Evolutionary conservation across 2,888 invertebrate genomes (phyloP).

Genomic region (Drosophila acutilabella): DNA sequence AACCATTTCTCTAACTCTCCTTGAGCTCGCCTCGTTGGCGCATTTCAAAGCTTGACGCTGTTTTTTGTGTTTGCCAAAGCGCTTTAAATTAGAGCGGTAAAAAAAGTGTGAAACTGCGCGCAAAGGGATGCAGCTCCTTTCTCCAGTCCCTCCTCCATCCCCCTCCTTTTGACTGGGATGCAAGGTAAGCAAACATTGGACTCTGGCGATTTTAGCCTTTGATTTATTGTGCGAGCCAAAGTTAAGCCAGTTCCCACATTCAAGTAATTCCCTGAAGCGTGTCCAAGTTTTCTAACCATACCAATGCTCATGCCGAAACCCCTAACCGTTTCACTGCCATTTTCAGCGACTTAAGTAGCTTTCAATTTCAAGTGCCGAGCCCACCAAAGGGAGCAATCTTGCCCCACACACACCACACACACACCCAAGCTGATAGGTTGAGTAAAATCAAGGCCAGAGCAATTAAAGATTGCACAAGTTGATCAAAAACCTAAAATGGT

Average conservation of each 20-base stretch:
- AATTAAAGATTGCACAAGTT: conserved; percentile 61
- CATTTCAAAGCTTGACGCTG: conserved; percentile 64
- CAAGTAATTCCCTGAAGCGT: conserved; percentile 65
- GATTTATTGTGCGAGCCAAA: conserved; percentile 61
- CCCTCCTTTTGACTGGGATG: neutral
- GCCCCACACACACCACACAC: conserved; percentile 8
- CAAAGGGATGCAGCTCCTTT: conserved; percentile 21
- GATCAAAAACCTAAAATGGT: conserved; percentile 16
- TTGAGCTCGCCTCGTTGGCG: conserved; percentile 58
- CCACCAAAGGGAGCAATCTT: conserved; percentile 45
- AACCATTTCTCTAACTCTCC: neutral
- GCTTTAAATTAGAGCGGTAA: conserved; percentile 78
- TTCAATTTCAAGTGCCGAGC: conserved; percentile 51
- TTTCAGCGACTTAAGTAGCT: conserved; percentile 50
- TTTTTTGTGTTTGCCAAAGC: conserved; percentile 71
- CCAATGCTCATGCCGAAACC: conserved; percentile 9
- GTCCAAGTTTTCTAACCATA: conserved; percentile 42
- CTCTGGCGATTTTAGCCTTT: conserved; percentile 58
- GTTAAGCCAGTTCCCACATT: conserved; percentile 54
- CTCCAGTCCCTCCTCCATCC: neutral
- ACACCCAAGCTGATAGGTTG: conserved; percentile 31
- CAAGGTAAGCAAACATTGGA: conserved; percentile 51
- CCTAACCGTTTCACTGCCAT: neutral
- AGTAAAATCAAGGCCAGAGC: conserved; percentile 53
- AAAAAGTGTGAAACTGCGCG: conserved; percentile 76